Evolutionary conservation across 2,888 invertebrate genomes (phyloP), one percentile per base, ranked within the genome.

Genomic region (Athalia circularis): DNA sequence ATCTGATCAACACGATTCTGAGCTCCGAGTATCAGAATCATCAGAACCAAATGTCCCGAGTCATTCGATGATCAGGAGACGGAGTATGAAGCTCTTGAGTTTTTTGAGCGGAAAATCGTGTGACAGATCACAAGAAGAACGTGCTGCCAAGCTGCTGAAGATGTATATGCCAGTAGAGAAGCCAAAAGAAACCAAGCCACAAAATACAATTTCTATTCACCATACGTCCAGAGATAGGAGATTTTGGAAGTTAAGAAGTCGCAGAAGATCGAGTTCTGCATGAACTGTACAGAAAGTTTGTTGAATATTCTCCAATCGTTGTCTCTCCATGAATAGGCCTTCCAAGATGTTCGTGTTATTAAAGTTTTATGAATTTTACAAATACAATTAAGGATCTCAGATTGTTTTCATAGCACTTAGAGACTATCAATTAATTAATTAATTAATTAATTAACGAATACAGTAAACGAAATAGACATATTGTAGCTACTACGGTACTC

Each of bases 231-330:
- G 88, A 77, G 88, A 90, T 65, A 84, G 89, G 54, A 86, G 89
- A 79, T 90, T 90, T 80, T 90, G 90, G 90, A 88, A 88, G 76
- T 83, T 90, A 47, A 84, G 89, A 54, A 89, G 85, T 80, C 88
- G 89, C 45, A 83, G 89, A 76, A 87, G 87, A 80, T 88, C 89
- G 3, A 89, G 84, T 80, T 88, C 89, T 43, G 81, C 87, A 61
- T 89, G 81, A 86, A 81, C 13, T 65, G 64, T 74, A 67, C 78
- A 76, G 75, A 80, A 59, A 67, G 77, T 79, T 59, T 67, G 61
- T 68, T 80, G 45, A 77, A 76, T 67, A 77, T 68, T 75, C 62
- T 50, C 54, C 48, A 75, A 74, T 78, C 74, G 72, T 78, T 80
- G 81, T 85, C 81, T 84, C 80, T 84, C 80, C 82, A 79, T 83